Percentiles rank a stretch among this genome's conserved stretches.
These are phyloP conservation scores for Aethes cnicana DNA, from an alignment of 2,888 invertebrate genomes.

Conservation along the genomic window DNA sequence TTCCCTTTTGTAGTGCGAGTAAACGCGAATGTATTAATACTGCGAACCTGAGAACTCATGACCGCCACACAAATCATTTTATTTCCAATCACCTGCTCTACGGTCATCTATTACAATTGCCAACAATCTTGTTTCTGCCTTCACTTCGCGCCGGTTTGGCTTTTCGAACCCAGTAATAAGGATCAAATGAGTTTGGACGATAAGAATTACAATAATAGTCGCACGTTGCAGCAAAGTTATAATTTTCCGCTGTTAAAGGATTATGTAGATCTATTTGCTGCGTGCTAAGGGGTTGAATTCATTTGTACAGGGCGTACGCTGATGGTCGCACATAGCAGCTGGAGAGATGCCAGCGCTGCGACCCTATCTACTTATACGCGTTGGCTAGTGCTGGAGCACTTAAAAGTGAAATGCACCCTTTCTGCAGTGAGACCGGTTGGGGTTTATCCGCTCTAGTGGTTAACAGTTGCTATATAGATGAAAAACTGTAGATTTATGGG, in stretches of 20 bases:
- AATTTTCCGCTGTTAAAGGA: background rate
- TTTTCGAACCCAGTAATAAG: background rate
- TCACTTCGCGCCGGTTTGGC: background rate
- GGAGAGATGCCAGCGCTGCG: slow-evolving; percentile 25
- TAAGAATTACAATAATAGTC: slow-evolving; percentile 21
- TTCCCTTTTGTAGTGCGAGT: slow-evolving; percentile 16
- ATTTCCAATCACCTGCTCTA: slow-evolving; percentile 29
- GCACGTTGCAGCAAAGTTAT: slow-evolving; percentile 13
- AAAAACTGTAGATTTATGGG: no score
- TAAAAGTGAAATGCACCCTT: slow-evolving; percentile 31
- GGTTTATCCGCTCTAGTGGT: background rate
- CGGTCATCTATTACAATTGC: slow-evolving; percentile 30
- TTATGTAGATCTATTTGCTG: background rate
- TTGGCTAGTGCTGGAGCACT: slow-evolving; percentile 25
- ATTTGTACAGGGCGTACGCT: background rate
- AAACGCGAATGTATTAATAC: slow-evolving; percentile 24
- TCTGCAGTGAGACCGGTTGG: slow-evolving; percentile 12
- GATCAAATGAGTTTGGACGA: slow-evolving; percentile 10
- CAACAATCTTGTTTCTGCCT: slow-evolving; percentile 15
- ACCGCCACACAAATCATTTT: slow-evolving; percentile 31
- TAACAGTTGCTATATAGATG: no score
- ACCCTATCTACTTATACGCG: slow-evolving; percentile 21
- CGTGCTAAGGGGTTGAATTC: slow-evolving; percentile 8
- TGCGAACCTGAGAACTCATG: slow-evolving; percentile 22
- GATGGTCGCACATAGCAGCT: slow-evolving; percentile 4